Evolutionary conservation across 2,113 vertebrate species (phyloP).

Genomic region (Struthio camelus): DNA sequence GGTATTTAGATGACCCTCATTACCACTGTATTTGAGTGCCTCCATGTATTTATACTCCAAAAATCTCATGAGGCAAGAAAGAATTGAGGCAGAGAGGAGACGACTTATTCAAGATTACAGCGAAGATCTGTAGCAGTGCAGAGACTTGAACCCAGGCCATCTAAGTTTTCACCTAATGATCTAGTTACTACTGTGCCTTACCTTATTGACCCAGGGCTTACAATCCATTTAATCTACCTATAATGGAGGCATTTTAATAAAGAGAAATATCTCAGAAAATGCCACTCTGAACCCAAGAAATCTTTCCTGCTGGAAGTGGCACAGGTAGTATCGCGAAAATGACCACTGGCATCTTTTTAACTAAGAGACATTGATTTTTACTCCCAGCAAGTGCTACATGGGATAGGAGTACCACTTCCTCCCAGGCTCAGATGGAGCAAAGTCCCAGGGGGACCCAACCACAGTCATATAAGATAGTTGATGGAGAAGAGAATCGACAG

Average conservation of each 20-base stretch:
- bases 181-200: neutral
- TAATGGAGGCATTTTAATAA: neutral
- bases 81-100: neutral
- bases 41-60: neutral
- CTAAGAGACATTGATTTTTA: neutral
- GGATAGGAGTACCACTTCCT: neutral
- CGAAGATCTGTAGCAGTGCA: neutral
- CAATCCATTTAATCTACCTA: neutral
- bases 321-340: neutral
- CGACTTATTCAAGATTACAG: neutral
- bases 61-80: neutral
- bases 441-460: neutral
- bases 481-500: neutral
- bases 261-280: conserved; percentile 2
- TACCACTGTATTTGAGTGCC: neutral
- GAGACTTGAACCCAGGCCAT: neutral
- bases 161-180: neutral
- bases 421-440: neutral
- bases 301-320: neutral
- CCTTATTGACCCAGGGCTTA: neutral
- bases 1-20: conserved; percentile 18
- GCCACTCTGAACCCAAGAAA: neutral
- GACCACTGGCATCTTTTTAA: neutral
- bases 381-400: neutral
- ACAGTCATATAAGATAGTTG: neutral